Evolutionary conservation across 1,140 invertebrate genomes (phyloP).

Genomic region (Drosophila ogumai): DNA sequence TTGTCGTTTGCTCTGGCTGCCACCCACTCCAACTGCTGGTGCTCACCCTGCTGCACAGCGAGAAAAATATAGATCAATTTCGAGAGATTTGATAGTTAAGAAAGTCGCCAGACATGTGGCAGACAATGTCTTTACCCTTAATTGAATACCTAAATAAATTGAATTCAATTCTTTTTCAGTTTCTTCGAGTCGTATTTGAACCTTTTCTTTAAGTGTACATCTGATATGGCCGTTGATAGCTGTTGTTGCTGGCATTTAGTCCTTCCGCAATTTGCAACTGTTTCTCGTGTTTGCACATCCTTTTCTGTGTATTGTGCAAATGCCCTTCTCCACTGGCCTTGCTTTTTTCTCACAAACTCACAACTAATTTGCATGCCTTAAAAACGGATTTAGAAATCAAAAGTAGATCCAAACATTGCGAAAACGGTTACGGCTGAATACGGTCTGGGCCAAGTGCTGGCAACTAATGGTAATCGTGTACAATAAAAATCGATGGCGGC

Average conservation of each 20-base stretch:
- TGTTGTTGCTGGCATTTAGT: constrained; percentile 49
- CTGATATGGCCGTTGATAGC: constrained; percentile 23
- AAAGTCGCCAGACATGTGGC: background rate
- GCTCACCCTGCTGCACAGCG: background rate
- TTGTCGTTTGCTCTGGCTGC: constrained; percentile 24
- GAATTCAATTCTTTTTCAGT: background rate
- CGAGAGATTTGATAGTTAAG: accelerated
- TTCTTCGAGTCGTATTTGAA: background rate
- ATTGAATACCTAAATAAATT: background rate
- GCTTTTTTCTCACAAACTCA: constrained; percentile 13
- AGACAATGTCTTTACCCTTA: no score
- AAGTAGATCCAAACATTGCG: background rate
- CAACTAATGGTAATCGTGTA: constrained; percentile 23
- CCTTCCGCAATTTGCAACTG: constrained; percentile 75
- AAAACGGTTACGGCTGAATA: constrained; percentile 2
- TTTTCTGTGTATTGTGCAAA: constrained; percentile 79
- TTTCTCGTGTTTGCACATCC: constrained; percentile 79
- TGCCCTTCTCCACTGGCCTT: constrained; percentile 41
- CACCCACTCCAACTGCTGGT: background rate
- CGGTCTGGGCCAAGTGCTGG: constrained; percentile 9
- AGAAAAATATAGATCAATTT: background rate
- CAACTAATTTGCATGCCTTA: constrained; percentile 41
- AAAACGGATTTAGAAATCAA: constrained; percentile 41
- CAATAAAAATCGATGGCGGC: constrained; percentile 31
- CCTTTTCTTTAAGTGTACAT: constrained; percentile 1